Conservation (phyloP, 2,888 invertebrate genomes). For the Frankliniella fusca region DNA sequence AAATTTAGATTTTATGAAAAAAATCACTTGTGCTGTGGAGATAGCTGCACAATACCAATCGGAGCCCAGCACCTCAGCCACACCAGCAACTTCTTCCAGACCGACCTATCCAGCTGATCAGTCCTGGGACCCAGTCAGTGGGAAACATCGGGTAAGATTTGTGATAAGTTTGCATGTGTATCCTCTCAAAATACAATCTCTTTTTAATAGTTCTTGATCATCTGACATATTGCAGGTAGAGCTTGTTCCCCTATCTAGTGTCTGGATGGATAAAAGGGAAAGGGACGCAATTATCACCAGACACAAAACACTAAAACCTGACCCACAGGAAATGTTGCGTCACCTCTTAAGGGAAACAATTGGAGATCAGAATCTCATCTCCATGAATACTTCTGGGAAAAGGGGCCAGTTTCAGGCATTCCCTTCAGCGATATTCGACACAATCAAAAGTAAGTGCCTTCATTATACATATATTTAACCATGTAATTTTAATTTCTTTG, state of each 20-base stretch:
- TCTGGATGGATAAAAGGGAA: not conserved
- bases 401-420: not conserved
- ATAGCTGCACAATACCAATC: not conserved
- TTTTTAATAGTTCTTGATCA: not conserved
- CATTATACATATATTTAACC: not conserved
- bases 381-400: not conserved
- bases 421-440: not conserved
- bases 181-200: not conserved
- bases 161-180: not conserved
- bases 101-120: not conserved
- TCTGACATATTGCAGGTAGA: not conserved
- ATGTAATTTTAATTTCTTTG: not conserved
- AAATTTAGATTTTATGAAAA: not conserved
- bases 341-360: not conserved
- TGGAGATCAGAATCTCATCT: not conserved
- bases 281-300: not conserved
- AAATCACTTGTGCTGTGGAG: not conserved
- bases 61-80: not conserved
- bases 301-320: not conserved
- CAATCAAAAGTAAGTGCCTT: constrained; percentile 6
- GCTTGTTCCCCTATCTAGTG: not conserved
- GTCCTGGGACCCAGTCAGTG: not conserved
- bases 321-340: not conserved
- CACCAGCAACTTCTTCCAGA: not conserved
- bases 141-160: not conserved